phyloP scores from a whole-genome alignment of 2,113 vertebrate species.

The Hypanus sabinus region DNA sequence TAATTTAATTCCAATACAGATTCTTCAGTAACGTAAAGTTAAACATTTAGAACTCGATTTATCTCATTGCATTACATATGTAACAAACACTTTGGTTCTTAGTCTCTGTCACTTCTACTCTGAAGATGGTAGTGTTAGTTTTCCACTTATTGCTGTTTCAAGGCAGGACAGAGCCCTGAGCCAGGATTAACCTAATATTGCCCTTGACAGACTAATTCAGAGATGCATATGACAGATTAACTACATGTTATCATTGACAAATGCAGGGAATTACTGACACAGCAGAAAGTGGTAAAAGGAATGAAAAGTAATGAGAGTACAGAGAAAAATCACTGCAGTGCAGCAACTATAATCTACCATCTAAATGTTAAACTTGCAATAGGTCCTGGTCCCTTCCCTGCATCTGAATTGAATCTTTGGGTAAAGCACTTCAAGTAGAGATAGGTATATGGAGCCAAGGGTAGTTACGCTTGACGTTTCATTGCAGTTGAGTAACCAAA shows the following conservation, averaged over 20 bases:
- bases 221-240: not conserved
- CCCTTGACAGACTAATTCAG: not conserved
- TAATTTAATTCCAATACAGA: not conserved
- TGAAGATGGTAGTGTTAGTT: not conserved
- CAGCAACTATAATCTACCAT: not conserved
- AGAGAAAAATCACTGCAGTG: not conserved
- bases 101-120: not conserved
- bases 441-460: not conserved
- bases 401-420: not conserved
- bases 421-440: not conserved
- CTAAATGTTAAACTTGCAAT: not conserved
- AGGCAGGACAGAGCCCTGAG: not conserved
- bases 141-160: not conserved
- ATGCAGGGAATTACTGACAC: too few relatives aligned
- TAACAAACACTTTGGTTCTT: slow-evolving; percentile 15
- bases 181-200: not conserved
- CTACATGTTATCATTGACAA: not conserved
- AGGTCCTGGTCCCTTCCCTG: too few relatives aligned
- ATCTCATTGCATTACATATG: not conserved
- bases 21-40: not conserved
- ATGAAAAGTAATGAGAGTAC: not conserved
- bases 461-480: not conserved
- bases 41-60: not conserved
- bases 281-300: not conserved
- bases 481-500: not conserved